Percentiles rank a stretch among this genome's conserved stretches.
Evolutionary conservation across 2,113 vertebrate species (phyloP).

Genomic region (Orientallactaga bullata): DNA sequence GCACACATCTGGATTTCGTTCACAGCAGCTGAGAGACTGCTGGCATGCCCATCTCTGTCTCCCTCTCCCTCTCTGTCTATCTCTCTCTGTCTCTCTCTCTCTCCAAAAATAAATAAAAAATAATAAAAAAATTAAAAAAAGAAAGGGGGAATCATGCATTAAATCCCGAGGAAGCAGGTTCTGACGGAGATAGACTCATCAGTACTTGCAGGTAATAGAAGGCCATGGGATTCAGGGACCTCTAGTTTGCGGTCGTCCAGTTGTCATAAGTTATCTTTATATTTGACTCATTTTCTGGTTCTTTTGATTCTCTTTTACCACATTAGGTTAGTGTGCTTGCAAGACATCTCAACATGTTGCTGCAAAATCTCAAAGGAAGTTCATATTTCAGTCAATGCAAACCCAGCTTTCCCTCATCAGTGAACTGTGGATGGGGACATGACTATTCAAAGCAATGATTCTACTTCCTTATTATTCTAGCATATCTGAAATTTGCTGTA

Average conservation of each 20-base stretch:
- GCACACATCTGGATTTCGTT: too few relatives aligned
- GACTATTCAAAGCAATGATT: background rate
- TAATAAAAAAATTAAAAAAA: too few relatives aligned
- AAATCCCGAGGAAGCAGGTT: background rate
- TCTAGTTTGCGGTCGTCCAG: background rate
- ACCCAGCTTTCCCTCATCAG: constrained; percentile 5
- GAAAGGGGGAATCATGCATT: background rate
- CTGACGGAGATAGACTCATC: background rate
- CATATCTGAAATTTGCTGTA: background rate
- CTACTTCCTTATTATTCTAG: background rate
- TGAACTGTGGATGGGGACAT: background rate
- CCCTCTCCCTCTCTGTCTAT: too few relatives aligned
- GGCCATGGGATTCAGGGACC: fast-evolving
- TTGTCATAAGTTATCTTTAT: background rate
- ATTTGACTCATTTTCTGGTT: background rate
- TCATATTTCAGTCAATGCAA: background rate
- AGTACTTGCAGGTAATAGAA: background rate
- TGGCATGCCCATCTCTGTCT: too few relatives aligned
- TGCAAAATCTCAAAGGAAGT: background rate
- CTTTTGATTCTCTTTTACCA: background rate
- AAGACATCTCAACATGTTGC: background rate
- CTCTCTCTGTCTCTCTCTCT: too few relatives aligned
- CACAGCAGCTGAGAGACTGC: too few relatives aligned
- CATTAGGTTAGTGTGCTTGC: background rate
- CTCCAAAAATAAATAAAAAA: too few relatives aligned